Conservation (phyloP, 2,888 invertebrate species). For the Therioaphis trifolii region DNA sequence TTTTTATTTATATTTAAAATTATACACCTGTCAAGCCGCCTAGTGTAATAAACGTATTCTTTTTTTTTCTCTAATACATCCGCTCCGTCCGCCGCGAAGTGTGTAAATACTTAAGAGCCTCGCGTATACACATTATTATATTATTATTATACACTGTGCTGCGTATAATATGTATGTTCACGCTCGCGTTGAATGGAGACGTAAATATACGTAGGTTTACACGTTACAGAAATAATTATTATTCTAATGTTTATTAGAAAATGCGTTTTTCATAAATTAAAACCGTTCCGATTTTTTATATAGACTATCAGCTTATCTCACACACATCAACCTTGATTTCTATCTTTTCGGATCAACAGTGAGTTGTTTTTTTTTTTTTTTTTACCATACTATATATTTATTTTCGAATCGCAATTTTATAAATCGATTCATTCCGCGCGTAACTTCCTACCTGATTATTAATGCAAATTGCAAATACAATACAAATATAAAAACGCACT, state of each 20-base stretch:
- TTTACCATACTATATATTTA: conserved; percentile 7
- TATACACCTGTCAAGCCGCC: conserved; percentile 2
- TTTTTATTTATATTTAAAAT: conserved; percentile 26
- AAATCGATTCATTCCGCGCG: conserved; percentile 6
- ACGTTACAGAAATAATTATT: conserved; percentile 10
- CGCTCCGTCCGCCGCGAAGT: conserved; percentile 19
- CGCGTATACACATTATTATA: neutral
- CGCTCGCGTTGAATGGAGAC: neutral
- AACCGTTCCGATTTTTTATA: neutral
- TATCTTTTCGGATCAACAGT: neutral
- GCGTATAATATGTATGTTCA: too few relatives aligned
- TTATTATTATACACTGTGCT: conserved; percentile 4
- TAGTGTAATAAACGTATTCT: conserved; percentile 3
- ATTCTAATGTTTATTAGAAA: conserved; percentile 39
- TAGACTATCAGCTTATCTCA: neutral
- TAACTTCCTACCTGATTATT: conserved; percentile 12
- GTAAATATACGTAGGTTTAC: conserved; percentile 3
- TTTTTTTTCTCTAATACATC: neutral
- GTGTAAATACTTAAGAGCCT: conserved; percentile 23
- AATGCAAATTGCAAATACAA: conserved; percentile 15
- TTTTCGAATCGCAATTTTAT: neutral
- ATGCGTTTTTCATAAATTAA: conserved; percentile 40
- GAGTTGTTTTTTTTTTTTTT: too few relatives aligned
- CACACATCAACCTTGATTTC: conserved; percentile 15
- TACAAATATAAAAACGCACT: neutral